Evolutionary conservation across 1,140 invertebrate species (phyloP).

Genomic region (Drosophila tsacasi): DNA sequence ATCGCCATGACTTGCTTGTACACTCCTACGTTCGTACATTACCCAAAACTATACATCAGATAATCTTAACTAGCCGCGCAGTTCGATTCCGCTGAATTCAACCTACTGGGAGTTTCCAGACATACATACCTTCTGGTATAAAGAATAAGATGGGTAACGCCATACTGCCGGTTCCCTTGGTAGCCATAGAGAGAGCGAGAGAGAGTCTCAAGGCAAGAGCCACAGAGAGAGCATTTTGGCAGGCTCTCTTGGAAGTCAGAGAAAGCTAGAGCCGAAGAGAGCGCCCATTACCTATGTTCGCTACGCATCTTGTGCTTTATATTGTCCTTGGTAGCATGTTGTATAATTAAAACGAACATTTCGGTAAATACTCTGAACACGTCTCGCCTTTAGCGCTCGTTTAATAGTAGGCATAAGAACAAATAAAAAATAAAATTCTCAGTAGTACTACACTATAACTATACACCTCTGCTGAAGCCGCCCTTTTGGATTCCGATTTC

Average conservation of each 20-base stretch:
- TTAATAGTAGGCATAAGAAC: slow-evolving; percentile 37
- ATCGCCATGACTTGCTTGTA: slow-evolving; percentile 28
- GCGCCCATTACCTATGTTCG: background rate
- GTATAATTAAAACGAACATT: slow-evolving; percentile 26
- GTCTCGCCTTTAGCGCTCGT: slow-evolving; percentile 42
- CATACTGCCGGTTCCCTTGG: background rate
- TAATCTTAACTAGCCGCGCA: slow-evolving; percentile 27
- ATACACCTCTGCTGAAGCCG: background rate
- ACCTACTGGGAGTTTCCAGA: slow-evolving; percentile 1
- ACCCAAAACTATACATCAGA: slow-evolving; percentile 27
- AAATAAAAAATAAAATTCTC: slow-evolving; percentile 44
- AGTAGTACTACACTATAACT: slow-evolving; percentile 24
- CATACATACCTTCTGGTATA: slow-evolving; percentile 8
- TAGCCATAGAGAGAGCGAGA: background rate
- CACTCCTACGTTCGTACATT: slow-evolving; percentile 17
- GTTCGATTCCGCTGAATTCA: slow-evolving; percentile 17
- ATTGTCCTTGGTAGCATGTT: slow-evolving; percentile 1
- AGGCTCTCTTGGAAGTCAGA: background rate
- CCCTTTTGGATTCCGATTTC: background rate
- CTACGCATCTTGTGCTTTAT: slow-evolving; percentile 1
- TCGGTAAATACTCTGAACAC: slow-evolving; percentile 47
- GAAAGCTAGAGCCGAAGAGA: background rate
- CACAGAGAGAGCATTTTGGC: background rate
- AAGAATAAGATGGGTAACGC: background rate
- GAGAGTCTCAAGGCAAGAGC: too few relatives aligned